Evolutionary conservation across 1,140 invertebrate species (phyloP), one percentile per base, ranked within the genome.

Genomic region (Drosophila bifasciata): DNA sequence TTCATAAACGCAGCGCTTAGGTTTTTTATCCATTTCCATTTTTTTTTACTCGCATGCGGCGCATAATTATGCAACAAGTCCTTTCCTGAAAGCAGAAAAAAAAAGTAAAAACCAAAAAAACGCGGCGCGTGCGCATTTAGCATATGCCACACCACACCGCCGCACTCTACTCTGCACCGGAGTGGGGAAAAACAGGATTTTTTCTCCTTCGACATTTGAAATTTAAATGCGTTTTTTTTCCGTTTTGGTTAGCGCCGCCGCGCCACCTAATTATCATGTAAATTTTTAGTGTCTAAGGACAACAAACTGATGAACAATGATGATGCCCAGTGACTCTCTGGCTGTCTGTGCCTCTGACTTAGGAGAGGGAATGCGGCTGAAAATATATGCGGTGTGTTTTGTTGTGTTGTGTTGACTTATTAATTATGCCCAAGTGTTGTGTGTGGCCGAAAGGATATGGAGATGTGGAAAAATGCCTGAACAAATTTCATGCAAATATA

Each of bases 1-100:
- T 90, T 90, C 86, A 90, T 90, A 86, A 90, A 90, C 77, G 80
- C 75, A 83, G 66, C 69, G 73, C 48, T 88, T 88, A 86, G 78
- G 71, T 56, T 84, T 81, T 79, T 72, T 53, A 68, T 52, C 49
- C 46, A 73, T 48, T 60, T n/a, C n/a, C n/a, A n/a, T n/a, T 62
- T 46, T 69, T 73, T 72, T 84, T 72, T 51, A 73, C 76, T 80
- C 81, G 81, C 81, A 84, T 75, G 80, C 71, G 71, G 71, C 55
- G 73, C 76, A 86, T 86, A 90, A 86, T 90, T 90, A 90, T 90
- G 86, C 86, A 90, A 90, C 80, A 90, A 90, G 86, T 90, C 86
- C 86, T 90, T 90, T 79, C 58, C 49, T 56, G 67, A 70, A 52
- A 59, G 60, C 69, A 68, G 71, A 52, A 70, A 70, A 70, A 13